These are phyloP conservation scores for Channa argus DNA, from an alignment of 2,113 vertebrate genomes.

Conservation along the genomic window DNA sequence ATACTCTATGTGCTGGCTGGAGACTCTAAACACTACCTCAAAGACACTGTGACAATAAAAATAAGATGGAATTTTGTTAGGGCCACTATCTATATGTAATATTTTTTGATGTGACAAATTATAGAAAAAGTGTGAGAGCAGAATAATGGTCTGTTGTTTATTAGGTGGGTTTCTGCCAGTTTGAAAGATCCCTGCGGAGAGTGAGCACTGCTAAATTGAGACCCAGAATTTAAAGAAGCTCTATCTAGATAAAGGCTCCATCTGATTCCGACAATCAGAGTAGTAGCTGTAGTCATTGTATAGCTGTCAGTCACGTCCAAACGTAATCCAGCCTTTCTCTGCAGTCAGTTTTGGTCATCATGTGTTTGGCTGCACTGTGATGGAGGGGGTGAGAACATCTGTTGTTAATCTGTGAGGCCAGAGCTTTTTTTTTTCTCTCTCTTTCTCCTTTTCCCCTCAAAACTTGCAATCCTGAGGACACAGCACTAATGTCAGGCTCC, in stretches of 20 bases:
- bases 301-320: slow-evolving; percentile 47
- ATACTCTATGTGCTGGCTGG: slow-evolving; percentile 59
- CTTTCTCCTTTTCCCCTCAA: slow-evolving; percentile 30
- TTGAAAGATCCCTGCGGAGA: slow-evolving; percentile 42
- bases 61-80: neutral
- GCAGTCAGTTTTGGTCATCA: slow-evolving; percentile 15
- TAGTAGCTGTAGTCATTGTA: slow-evolving; percentile 28
- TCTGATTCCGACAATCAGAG: slow-evolving; percentile 38
- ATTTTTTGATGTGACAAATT: slow-evolving; percentile 57
- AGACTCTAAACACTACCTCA: slow-evolving; percentile 36
- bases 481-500: slow-evolving; percentile 57
- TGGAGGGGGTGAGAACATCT: slow-evolving; percentile 71
- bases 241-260: slow-evolving; percentile 27
- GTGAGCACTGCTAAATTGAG: slow-evolving; percentile 46
- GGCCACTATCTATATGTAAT: slow-evolving; percentile 53
- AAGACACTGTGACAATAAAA: slow-evolving; percentile 40
- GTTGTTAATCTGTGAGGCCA: slow-evolving; percentile 62
- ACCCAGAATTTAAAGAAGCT: slow-evolving; percentile 51
- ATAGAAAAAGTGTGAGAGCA: slow-evolving; percentile 11
- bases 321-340: slow-evolving; percentile 52
- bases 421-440: neutral
- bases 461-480: slow-evolving; percentile 59
- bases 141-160: slow-evolving; percentile 52
- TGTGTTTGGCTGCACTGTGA: slow-evolving; percentile 41
- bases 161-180: slow-evolving; percentile 37